phyloP scores from a whole-genome alignment of 2,888 invertebrate genomes.

The Tenthredo mesomela region DNA sequence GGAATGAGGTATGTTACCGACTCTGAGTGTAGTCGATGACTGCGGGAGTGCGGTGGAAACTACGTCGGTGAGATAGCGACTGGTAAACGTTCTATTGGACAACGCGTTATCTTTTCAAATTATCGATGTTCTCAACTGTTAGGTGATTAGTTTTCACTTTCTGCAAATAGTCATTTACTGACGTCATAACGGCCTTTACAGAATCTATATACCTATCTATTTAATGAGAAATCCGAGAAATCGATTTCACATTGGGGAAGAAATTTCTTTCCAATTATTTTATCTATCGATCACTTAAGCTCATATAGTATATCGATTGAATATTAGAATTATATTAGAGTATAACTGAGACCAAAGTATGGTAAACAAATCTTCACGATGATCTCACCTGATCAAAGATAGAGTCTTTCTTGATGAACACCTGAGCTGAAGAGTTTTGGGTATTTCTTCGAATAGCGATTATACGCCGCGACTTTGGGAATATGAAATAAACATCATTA shows the following conservation, averaged over 20 bases:
- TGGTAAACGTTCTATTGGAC: conserved; percentile 27
- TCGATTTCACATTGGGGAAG: not conserved
- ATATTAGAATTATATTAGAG: not conserved
- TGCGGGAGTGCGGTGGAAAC: not conserved
- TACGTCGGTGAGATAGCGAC: conserved; percentile 7
- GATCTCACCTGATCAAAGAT: not conserved
- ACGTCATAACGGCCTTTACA: not conserved
- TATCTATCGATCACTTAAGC: not conserved
- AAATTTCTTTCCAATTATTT: not conserved
- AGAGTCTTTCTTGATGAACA: not conserved
- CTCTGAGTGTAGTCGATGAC: conserved; percentile 10
- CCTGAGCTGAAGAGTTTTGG: not conserved
- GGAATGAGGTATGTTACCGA: not conserved
- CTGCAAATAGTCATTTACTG: not conserved
- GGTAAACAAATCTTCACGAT: not conserved
- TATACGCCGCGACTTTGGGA: not conserved
- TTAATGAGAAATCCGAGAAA: not conserved
- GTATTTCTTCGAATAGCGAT: not conserved
- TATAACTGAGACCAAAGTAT: not conserved
- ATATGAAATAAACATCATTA: not conserved
- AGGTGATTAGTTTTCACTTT: not conserved
- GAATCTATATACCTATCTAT: not conserved
- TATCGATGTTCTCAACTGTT: conserved; percentile 22
- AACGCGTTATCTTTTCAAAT: not conserved
- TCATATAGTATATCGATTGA: not conserved